These are phyloP conservation scores for Phrynocephalus forsythii DNA, from an alignment of 2,797 vertebrate species.

Conservation along the genomic window DNA sequence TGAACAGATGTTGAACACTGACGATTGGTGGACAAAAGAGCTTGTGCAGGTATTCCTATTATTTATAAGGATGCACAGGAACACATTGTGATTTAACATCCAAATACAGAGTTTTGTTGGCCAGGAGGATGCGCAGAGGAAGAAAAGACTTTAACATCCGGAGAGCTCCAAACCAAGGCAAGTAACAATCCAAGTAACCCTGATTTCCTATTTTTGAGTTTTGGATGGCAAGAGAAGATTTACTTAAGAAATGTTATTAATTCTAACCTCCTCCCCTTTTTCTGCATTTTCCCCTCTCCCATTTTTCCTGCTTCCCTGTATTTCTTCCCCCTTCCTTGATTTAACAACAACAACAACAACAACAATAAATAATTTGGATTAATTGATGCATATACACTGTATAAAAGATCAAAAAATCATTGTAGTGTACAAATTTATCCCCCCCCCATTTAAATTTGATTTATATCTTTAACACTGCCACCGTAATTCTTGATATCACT, in stretches of 20 bases:
- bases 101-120: neutral
- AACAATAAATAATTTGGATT: neutral
- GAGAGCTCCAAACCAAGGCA: neutral
- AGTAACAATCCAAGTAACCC: neutral
- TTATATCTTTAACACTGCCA: too few species aligned
- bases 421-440: neutral
- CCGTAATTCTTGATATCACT: neutral
- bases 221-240: neutral
- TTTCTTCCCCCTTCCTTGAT: too few species aligned
- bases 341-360: too few species aligned
- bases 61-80: neutral
- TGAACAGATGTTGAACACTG: neutral
- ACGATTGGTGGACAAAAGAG: too few species aligned
- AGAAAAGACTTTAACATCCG: neutral
- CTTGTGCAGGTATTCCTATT: neutral
- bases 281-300: too few species aligned
- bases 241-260: neutral
- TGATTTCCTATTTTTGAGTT: neutral
- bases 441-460: neutral
- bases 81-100: constrained; percentile 2
- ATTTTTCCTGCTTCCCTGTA: too few species aligned
- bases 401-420: too few species aligned
- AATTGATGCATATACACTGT: neutral
- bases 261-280: neutral
- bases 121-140: neutral